A percentile compares a stretch with the other conserved stretches of the same genome.
These are phyloP conservation scores for Sylvietta virens DNA, from an alignment of 2,113 vertebrate genomes.

Conservation along the genomic window DNA sequence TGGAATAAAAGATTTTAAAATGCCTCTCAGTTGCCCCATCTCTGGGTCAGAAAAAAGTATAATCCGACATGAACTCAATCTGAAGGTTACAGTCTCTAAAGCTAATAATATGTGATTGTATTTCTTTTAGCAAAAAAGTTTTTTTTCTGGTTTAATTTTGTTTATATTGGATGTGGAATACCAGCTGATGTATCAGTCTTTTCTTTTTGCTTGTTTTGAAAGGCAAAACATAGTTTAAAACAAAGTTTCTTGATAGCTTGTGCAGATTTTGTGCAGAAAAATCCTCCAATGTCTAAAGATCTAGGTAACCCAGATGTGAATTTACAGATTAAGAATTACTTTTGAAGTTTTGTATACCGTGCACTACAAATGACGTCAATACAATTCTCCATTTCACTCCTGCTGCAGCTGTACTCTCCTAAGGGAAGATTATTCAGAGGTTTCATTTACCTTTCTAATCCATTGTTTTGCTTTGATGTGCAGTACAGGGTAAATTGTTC, in stretches of 20 bases:
- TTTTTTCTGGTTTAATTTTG: not conserved
- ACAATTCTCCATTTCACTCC: not conserved
- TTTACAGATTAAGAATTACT: not conserved
- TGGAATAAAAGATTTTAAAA: too few relatives aligned
- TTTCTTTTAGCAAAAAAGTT: not conserved
- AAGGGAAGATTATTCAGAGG: not conserved
- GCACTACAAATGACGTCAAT: not conserved
- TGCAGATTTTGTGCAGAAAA: not conserved
- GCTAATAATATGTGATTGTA: not conserved
- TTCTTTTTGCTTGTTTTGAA: not conserved
- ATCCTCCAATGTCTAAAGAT: not conserved
- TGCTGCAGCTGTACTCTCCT: not conserved
- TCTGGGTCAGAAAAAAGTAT: too few relatives aligned
- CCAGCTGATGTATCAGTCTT: not conserved
- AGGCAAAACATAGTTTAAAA: not conserved
- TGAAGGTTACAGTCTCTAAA: not conserved
- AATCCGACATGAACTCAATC: not conserved
- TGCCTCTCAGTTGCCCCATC: too few relatives aligned
- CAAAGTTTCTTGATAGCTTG: not conserved
- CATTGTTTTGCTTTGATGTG: conserved; percentile 5
- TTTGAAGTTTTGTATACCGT: not conserved
- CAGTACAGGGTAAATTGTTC: not conserved
- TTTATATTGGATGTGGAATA: not conserved
- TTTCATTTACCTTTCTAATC: not conserved
- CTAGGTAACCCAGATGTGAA: not conserved